These are phyloP conservation scores for Papilio polytes DNA, from an alignment of 1,140 invertebrate species.

Conservation along the genomic window DNA sequence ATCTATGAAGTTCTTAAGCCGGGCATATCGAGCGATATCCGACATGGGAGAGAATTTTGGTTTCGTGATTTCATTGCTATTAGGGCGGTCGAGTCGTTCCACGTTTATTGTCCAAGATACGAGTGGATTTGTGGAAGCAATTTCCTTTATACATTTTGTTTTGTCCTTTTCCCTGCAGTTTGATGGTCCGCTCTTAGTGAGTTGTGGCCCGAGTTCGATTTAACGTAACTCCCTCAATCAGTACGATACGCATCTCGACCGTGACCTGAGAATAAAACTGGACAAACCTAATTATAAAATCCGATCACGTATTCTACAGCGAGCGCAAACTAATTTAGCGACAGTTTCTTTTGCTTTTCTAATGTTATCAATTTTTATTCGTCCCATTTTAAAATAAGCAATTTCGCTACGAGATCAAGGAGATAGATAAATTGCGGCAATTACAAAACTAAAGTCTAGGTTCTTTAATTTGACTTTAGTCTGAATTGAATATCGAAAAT, in stretches of 20 bases:
- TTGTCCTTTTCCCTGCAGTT: slow-evolving; percentile 82
- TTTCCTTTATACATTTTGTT: slow-evolving; percentile 84
- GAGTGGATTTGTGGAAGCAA: slow-evolving; percentile 84
- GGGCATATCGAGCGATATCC: slow-evolving; percentile 68
- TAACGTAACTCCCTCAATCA: slow-evolving; percentile 71
- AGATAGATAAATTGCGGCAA: not conserved
- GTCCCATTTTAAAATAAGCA: slow-evolving; percentile 1
- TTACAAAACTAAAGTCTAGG: slow-evolving; percentile 39
- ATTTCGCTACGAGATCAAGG: not conserved
- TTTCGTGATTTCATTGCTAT: slow-evolving; percentile 84
- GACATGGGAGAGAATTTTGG: slow-evolving; percentile 79
- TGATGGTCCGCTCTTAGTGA: slow-evolving; percentile 77
- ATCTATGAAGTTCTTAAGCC: slow-evolving; percentile 63
- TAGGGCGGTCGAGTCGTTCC: slow-evolving; percentile 75
- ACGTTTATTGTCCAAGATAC: slow-evolving; percentile 83
- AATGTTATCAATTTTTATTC: slow-evolving; percentile 16
- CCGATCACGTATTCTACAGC: slow-evolving; percentile 68
- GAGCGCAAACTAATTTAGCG: slow-evolving; percentile 76
- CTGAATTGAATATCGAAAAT: not conserved
- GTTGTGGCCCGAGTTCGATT: slow-evolving; percentile 78
- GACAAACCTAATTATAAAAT: slow-evolving; percentile 75
- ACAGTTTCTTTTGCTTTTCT: slow-evolving; percentile 37
- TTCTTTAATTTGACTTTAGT: not conserved
- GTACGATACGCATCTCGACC: slow-evolving; percentile 74
- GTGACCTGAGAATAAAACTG: slow-evolving; percentile 57